These are phyloP conservation scores for Asarcornis scutulata DNA, from an alignment of 2,113 vertebrate genomes.

Conservation along the genomic window DNA sequence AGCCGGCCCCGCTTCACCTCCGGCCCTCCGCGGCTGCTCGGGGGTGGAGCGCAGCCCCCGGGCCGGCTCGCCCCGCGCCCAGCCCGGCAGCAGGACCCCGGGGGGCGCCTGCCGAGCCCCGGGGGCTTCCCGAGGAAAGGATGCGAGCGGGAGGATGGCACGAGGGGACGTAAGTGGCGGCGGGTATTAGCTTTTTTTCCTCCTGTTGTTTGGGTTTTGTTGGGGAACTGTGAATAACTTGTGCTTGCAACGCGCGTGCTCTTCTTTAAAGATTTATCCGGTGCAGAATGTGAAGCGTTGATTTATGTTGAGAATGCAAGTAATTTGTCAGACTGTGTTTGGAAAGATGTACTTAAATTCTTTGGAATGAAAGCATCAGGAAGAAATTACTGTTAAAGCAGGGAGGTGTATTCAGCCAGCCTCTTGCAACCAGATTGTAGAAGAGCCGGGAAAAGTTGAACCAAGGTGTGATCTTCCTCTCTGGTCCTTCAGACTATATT, in stretches of 20 bases:
- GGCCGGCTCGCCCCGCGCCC: too few relatives aligned
- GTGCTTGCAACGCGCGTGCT: rapidly evolving
- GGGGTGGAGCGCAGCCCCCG: too few relatives aligned
- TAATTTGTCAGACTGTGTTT: rapidly evolving
- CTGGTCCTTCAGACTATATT: rapidly evolving
- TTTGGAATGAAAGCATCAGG: rapidly evolving
- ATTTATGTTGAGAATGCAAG: neutral
- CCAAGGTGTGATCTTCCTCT: neutral
- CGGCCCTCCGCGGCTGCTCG: too few relatives aligned
- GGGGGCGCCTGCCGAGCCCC: neutral
- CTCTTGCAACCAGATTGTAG: rapidly evolving
- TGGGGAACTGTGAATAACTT: neutral
- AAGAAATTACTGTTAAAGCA: neutral
- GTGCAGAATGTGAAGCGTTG: rapidly evolving
- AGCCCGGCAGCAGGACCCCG: too few relatives aligned
- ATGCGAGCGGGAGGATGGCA: neutral
- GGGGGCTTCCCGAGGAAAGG: neutral
- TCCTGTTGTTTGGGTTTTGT: too few relatives aligned
- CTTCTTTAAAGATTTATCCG: too few relatives aligned
- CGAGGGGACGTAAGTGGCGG: neutral
- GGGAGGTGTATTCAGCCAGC: rapidly evolving
- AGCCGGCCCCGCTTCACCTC: too few relatives aligned
- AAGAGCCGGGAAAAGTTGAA: rapidly evolving
- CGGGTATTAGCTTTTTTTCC: neutral
- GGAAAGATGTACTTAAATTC: rapidly evolving